Evolutionary conservation across 2,797 vertebrate species (phyloP).

Genomic region (Gobionotothen gibberifrons): DNA sequence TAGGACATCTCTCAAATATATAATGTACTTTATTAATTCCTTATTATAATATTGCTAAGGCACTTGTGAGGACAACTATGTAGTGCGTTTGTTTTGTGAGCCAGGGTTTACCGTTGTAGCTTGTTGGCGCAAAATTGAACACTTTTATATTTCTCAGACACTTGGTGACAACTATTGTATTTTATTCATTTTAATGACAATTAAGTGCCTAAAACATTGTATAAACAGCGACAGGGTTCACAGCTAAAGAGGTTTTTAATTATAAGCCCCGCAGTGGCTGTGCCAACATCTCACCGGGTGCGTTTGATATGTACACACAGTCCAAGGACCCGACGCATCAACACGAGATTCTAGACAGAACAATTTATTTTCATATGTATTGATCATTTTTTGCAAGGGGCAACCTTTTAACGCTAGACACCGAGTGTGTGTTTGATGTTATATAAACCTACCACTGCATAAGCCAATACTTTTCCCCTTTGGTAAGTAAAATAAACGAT

Average conservation of each 20-base stretch:
- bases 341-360: conserved; percentile 47
- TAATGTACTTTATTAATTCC: not conserved
- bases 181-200: rapidly evolving
- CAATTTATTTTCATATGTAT: not conserved
- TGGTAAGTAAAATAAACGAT: conserved; percentile 39
- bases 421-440: conserved; percentile 7
- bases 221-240: rapidly evolving
- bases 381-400: not conserved
- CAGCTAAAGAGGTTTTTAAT: not conserved
- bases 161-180: rapidly evolving
- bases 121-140: not conserved
- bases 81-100: conserved; percentile 19
- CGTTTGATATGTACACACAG: conserved; percentile 13
- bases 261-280: conserved; percentile 14
- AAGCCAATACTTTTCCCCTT: not conserved
- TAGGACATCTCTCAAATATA: too few species aligned
- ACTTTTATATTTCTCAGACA: not conserved
- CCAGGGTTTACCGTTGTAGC: not conserved
- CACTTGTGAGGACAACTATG: conserved; percentile 37
- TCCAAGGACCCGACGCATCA: conserved; percentile 51
- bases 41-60: conserved; percentile 22
- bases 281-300: not conserved
- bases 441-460: not conserved
- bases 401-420: not conserved
- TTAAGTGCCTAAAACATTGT: rapidly evolving